Evolutionary conservation across 2,113 vertebrate genomes (phyloP), one percentile per base, ranked within the genome.

Genomic region (Cathartes aura): DNA sequence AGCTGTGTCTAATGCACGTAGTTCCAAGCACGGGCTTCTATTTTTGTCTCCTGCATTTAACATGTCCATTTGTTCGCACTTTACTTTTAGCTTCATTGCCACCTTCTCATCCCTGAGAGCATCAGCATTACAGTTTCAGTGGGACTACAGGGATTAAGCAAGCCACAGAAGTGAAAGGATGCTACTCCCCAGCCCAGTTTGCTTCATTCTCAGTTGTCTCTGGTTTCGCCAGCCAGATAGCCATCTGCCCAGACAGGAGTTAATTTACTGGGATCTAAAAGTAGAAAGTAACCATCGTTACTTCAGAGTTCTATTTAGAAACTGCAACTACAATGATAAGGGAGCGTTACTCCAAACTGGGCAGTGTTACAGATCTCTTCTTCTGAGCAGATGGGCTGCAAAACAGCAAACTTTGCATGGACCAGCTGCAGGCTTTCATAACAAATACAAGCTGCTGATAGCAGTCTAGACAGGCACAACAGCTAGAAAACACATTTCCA

Each of bases 301-400:
- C 97, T 98, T 98, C 97, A 95, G 93, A 95, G 89, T 98, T 97
- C 88, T 98, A 90, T 98, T 98, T 98, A 97, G 93, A 93, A 97
- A 94, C 86, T 94, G 89, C 84, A 92, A 83, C 94, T 95, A 90
- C 73, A 97, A 90, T 95, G 85, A 94, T 98, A 97, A 96, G 63
- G 64, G 66, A 96, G 32, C 16, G 23, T 94, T 97, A 83, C 92
- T 94, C 86, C 96, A 95, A 98, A 94, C 62, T 95, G 93, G 97
- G 97, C 95, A 94, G 50, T 93, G 87, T 97, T 98, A 98, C 90
- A 98, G 76, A 97, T 96, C 75, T 93, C 93, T 90, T 82, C 21
- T 80, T 94, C 68, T 56, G 85, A 98, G 95, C 98, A 98, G 97
- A 98, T 98, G 98, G 98, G 66, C 93, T 97, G 82, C 94, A 97